Evolutionary conservation across 2,888 invertebrate species (phyloP).

Genomic region (Cephus nigrinus): DNA sequence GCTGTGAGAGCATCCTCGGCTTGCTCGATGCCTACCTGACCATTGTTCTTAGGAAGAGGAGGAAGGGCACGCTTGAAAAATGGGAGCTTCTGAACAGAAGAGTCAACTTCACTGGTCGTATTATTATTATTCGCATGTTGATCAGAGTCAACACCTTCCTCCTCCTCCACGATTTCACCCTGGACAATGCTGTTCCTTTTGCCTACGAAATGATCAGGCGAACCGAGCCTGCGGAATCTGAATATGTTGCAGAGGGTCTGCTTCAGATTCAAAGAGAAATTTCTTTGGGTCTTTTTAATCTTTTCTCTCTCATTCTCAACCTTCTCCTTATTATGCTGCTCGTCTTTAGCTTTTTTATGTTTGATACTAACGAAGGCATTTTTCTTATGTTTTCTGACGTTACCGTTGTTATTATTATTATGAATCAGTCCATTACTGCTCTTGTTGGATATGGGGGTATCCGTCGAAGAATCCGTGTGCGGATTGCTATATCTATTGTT

Average conservation of each 20-base stretch:
- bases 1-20: constrained; percentile 60
- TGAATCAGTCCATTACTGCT: constrained; percentile 66
- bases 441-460: constrained; percentile 65
- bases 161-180: constrained; percentile 60
- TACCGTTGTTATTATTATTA: constrained; percentile 68
- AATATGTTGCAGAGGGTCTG: constrained; percentile 89
- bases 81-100: constrained; percentile 67
- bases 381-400: constrained; percentile 73
- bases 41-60: constrained; percentile 72
- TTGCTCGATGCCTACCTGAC: constrained; percentile 62
- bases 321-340: constrained; percentile 47
- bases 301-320: constrained; percentile 67
- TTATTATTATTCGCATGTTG: constrained; percentile 57
- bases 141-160: constrained; percentile 50
- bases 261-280: constrained; percentile 81
- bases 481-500: constrained; percentile 64
- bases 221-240: constrained; percentile 73
- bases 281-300: constrained; percentile 73
- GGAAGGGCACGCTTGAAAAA: constrained; percentile 77
- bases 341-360: constrained; percentile 68
- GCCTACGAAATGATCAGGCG: constrained; percentile 67
- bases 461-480: constrained; percentile 63
- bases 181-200: constrained; percentile 60
- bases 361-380: constrained; percentile 66
- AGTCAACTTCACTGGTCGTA: constrained; percentile 53